Base-by-base conservation (phyloP, 2,113 vertebrate species). In the Gorsachius goisagi region DNA sequence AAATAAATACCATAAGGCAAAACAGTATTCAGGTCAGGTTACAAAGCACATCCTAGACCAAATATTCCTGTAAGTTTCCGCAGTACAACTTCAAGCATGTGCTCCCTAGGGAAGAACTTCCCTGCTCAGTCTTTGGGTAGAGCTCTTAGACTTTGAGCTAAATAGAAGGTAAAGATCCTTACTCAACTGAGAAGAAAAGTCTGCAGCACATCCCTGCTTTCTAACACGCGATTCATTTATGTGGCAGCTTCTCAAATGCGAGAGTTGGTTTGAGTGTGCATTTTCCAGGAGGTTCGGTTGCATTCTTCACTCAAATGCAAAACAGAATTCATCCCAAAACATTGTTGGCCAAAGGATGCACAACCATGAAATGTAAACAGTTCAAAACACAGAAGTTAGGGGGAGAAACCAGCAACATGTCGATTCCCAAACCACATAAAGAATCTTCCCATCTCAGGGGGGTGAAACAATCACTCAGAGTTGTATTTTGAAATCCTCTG, bases 401-500 rank as follows among this genome's bases (percentile, higher is more conserved):
- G 50, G 45, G 27, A 83, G 47, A 95, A 96, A 78, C 47, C 49
- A 89, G 37, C 60, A 84, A 67, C 19, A 67, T 90, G 85, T 84
- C 49, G 60, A 59, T 90, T 90, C 79, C 39, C 47, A 90, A 83
- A 60, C 72, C 56, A 81, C 68, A 81, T 47, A 92, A 91, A 76
- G 59, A 50, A 26, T 71, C 39, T 95, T 83, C 39, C 50, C 55
- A 6, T 94, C 56, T 90, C 75, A 62, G 12, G 23, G 53, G 50
- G 26, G 23, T 86, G 30, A 86, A 92, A 47, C 19, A 74, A 26
- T 72, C 68, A 39, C 53, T 89, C 9, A 26, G 56, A 63, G 32
- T 16, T 74, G 45, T 90, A 22, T 92, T 95, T 93, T 92, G 85
- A 96, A 95, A 90, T 95, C 28, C 16, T 81, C 47, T 60, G 35